phyloP scores from a whole-genome alignment of 2,888 invertebrate species.

The Notodonta ziczac region DNA sequence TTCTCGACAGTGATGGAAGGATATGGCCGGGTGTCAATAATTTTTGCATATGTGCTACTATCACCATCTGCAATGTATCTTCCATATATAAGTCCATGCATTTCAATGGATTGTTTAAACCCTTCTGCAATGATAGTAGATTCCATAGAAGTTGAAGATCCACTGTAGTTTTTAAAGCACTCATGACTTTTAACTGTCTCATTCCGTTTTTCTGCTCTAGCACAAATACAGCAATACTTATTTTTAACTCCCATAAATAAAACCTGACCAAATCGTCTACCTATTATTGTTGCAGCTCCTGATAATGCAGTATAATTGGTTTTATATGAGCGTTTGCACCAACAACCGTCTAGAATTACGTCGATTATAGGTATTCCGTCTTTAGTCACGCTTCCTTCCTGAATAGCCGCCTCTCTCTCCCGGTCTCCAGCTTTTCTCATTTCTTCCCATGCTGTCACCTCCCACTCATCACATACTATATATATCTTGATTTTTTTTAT shows the following conservation, averaged over 20 bases:
- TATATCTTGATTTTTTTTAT: too few species aligned
- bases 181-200: neutral
- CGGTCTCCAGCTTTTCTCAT: too few species aligned
- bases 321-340: neutral
- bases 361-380: too few species aligned
- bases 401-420: neutral
- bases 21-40: neutral
- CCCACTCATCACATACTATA: too few species aligned
- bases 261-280: slow-evolving; percentile 1
- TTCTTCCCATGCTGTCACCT: too few species aligned
- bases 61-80: slow-evolving; percentile 11
- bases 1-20: neutral
- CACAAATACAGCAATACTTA: slow-evolving; percentile 8
- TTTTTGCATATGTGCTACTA: slow-evolving; percentile 8
- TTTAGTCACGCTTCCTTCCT: too few species aligned
- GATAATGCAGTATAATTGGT: slow-evolving; percentile 8
- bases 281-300: slow-evolving; percentile 7
- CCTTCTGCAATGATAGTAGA: slow-evolving; percentile 8
- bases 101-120: slow-evolving; percentile 7
- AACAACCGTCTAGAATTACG: slow-evolving; percentile 5
- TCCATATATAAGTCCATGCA: slow-evolving; percentile 5
- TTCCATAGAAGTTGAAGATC: slow-evolving; percentile 12
- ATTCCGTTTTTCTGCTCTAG: slow-evolving; percentile 5
- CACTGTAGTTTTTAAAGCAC: slow-evolving; percentile 9
- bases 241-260: slow-evolving; percentile 3